Base-by-base conservation (phyloP, 2,888 invertebrate species). In the Lycophotia porphyrea region DNA sequence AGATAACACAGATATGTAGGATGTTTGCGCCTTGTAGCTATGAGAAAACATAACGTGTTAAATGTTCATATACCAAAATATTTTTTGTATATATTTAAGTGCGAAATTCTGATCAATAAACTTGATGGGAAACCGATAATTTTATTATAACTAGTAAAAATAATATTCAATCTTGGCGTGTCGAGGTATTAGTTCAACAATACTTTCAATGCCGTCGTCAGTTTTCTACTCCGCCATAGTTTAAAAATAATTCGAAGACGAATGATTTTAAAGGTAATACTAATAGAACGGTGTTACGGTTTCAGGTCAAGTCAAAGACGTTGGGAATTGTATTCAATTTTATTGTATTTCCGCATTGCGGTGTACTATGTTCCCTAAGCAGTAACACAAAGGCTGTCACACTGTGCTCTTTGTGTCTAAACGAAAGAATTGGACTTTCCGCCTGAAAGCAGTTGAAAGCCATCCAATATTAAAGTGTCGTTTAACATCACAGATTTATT, bases 381-480 rank as follows among this genome's bases (percentile, higher is more conserved):
- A 76, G 80, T 60, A 71, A 72, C 74, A 86, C 84, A 86, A 86
- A 88, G 84, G 74, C 86, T 88, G 88, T 86, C 88, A 86, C 79
- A 68, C 52, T 60, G 70, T 75, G 72, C 69, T 87, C 84, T 85
- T 84, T 87, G 84, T 88, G 68, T 84, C 83, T 78, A 71, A 88
- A 73, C 78, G 76, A 74, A 86, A 78, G 84, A 86, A 86, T 86
- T 80, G 76, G 72, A 86, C 71, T 78, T 78, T 64, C 73, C 67
- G 72, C 83, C 70, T 85, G 72, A 77, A 76, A 61, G 81, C 68
- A 70, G 44, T 77, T 76, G 69, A 85, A 86, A 80, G 76, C 79
- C 74, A 74, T 82, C 76, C 81, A 88, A 86, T 86, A 82, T 76
- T 75, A 72, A 80, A 78, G 76, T 87, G 75, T 83, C 78, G 61